Conservation (phyloP, 1,140 invertebrate species). For the Atta texana region DNA sequence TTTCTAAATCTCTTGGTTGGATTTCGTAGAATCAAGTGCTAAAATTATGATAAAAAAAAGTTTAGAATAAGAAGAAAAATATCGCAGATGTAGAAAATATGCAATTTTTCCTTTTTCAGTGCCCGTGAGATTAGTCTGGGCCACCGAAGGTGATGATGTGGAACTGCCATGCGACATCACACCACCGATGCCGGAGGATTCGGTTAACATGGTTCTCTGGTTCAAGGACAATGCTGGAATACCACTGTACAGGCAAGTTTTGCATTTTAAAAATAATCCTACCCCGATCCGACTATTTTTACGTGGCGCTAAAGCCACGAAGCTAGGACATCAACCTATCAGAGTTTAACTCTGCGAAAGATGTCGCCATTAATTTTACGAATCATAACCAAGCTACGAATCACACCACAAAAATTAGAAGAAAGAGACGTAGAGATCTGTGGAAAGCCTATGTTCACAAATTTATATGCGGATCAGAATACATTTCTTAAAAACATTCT, state of each 20-base stretch:
- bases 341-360: constrained; percentile 18
- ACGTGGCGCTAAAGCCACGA: neutral
- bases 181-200: constrained; percentile 90
- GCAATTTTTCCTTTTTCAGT: constrained; percentile 84
- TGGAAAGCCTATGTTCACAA: neutral
- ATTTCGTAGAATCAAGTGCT: neutral
- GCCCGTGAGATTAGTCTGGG: constrained; percentile 90
- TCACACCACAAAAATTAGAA: constrained; percentile 8
- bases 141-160: constrained; percentile 90
- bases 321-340: constrained; percentile 3
- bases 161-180: constrained; percentile 94
- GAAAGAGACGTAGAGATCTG: neutral
- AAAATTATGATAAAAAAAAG: neutral
- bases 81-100: neutral
- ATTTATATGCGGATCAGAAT: constrained; percentile 35
- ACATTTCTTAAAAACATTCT: neutral
- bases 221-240: constrained; percentile 93
- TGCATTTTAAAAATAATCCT: constrained; percentile 29
- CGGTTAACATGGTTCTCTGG: constrained; percentile 93
- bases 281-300: constrained; percentile 35
- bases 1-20: constrained; percentile 1
- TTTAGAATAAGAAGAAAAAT: neutral
- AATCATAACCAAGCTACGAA: neutral
- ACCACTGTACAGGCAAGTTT: constrained; percentile 93
- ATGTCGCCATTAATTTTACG: neutral